Base-by-base conservation (phyloP, 2,113 vertebrate genomes). In the Accipiter cooperii region DNA sequence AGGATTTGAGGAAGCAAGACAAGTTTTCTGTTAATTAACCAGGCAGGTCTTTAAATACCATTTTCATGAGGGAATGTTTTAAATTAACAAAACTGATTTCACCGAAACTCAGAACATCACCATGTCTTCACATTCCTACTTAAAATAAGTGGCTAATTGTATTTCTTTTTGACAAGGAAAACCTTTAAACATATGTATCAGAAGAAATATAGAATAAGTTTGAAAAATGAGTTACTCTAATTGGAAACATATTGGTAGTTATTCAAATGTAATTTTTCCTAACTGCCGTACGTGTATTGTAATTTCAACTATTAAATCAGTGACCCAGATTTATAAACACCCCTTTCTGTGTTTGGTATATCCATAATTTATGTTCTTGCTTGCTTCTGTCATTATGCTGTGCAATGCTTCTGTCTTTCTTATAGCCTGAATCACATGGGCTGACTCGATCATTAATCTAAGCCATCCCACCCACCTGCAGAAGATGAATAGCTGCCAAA, bases 91-190 rank as follows among this genome's bases (percentile, higher is more conserved):
- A 93, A 58, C 18, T 10, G 9, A 74, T 90, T 79, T 85, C 8
- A 47, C 46, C 80, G 64, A 75, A 92, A 84, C 46, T 77, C 20
- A 14, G 31, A 86, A 81, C 16, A 85, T 57, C 61, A 75, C 49
- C 0, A 0, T 69, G n/a, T 87, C 86, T 87, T 90, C 57, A 89
- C 15, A 76, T 76, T 82, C 44, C 9, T 69, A 17, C 76, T 89
- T 79, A 84, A 94, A 92, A 92, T 49, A 82, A 89, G 57, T 73
- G 34, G 21, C 13, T 94, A 86, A 89, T 75, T 73, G 24, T 61
- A 55, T 79, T 97, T 89, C 51, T 89, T 87, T 89, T 81, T 91
- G 36, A 87, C 84, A 97, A 87, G 47, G 24, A 31, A 96, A 92
- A 75, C 15, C 21, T 90, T 94, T 90, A 95, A 96, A 49, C 9